phyloP scores from a whole-genome alignment of 2,888 invertebrate species.

The Gisinianus flammeolus region DNA sequence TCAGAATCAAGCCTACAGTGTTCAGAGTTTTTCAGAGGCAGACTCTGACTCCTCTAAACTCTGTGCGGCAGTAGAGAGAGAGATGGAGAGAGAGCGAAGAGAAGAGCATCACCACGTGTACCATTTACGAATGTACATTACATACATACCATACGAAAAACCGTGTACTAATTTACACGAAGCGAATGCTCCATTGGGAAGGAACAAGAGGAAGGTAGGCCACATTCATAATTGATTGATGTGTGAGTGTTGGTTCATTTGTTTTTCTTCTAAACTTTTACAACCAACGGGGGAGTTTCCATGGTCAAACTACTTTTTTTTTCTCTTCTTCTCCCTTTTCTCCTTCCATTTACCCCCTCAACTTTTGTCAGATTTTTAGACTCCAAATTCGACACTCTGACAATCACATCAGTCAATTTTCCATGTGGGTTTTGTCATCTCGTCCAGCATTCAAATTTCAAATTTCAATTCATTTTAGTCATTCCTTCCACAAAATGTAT shows the following conservation, averaged over 20 bases:
- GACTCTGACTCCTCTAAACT: constrained; percentile 10
- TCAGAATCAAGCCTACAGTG: not conserved
- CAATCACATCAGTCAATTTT: not conserved
- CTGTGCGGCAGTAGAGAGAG: not conserved
- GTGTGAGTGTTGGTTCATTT: constrained; percentile 48
- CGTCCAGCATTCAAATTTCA: not conserved
- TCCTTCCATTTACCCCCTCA: not conserved
- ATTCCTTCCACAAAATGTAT: not conserved
- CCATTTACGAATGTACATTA: not conserved
- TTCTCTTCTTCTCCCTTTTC: not conserved
- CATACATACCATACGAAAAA: not conserved
- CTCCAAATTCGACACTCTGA: not conserved
- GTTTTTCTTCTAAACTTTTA: constrained; percentile 40
- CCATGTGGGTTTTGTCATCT: not conserved
- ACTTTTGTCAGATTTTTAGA: not conserved
- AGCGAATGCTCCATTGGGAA: constrained; percentile 15
- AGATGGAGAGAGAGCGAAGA: not conserved
- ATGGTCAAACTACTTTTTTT: constrained; percentile 26
- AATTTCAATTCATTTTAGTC: not conserved
- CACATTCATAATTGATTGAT: constrained; percentile 45
- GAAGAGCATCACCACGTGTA: not conserved
- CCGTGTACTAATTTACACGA: constrained; percentile 19
- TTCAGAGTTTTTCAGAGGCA: not conserved
- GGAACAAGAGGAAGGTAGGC: constrained; percentile 28
- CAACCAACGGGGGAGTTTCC: constrained; percentile 40